A percentile compares a stretch with the other conserved stretches of the same genome.
These are phyloP conservation scores for Mythimna vitellina DNA, from an alignment of 2,888 invertebrate genomes.

Conservation along the genomic window DNA sequence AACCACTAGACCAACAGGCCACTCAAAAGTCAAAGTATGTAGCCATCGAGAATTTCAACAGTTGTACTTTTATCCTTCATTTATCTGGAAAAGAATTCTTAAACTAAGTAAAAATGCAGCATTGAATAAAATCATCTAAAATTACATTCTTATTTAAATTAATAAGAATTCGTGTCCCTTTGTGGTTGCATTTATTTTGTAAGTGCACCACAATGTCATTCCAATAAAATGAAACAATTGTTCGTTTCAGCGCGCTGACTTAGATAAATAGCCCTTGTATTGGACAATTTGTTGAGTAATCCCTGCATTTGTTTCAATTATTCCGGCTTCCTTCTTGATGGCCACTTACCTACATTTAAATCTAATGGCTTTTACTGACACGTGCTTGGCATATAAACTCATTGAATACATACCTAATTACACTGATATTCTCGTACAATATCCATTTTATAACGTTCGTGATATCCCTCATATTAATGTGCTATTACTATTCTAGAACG, in stretches of 20 bases:
- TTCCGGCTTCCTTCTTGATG: slow-evolving; percentile 84
- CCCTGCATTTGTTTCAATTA: slow-evolving; percentile 90
- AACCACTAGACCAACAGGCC: too few relatives aligned
- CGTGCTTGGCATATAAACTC: slow-evolving; percentile 82
- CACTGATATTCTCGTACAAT: slow-evolving; percentile 72
- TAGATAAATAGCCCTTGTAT: slow-evolving; percentile 89
- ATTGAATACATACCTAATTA: slow-evolving; percentile 73
- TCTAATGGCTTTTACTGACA: slow-evolving; percentile 73
- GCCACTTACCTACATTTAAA: slow-evolving; percentile 81
- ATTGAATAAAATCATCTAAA: background rate
- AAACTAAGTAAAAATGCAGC: too few relatives aligned
- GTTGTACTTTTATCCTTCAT: background rate
- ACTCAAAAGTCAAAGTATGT: background rate
- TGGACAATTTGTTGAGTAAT: slow-evolving; percentile 90
- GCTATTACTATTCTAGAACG: slow-evolving; percentile 67
- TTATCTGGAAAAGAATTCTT: background rate
- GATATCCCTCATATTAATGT: slow-evolving; percentile 72
- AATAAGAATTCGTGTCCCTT: background rate
- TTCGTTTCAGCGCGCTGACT: slow-evolving; percentile 81
- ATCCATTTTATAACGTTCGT: slow-evolving; percentile 72
- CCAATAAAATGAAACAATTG: slow-evolving; percentile 81
- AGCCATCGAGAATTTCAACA: background rate
- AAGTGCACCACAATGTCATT: slow-evolving; percentile 70
- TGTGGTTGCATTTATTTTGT: slow-evolving; percentile 36
- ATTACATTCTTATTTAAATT: background rate